phyloP scores from a whole-genome alignment of 2,797 vertebrate species.

The Hirundo rustica region DNA sequence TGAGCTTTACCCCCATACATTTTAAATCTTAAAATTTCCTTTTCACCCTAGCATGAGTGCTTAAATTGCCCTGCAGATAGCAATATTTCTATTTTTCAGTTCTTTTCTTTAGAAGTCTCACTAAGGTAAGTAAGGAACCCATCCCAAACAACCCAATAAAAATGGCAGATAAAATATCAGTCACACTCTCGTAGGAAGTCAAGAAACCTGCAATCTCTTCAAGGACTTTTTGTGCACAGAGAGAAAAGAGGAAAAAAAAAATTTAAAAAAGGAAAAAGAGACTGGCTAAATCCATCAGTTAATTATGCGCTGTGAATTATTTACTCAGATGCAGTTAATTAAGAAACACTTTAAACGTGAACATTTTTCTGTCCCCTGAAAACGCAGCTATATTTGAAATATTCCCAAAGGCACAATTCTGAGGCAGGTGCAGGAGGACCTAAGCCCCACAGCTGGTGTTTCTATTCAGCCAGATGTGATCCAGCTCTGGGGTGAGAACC shows the following conservation, averaged over 20 bases:
- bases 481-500: neutral
- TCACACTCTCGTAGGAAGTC: conserved; percentile 4
- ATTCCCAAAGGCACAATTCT: neutral
- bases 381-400: neutral
- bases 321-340: conserved; percentile 57
- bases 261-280: neutral
- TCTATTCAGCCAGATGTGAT: neutral
- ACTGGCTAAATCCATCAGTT: neutral
- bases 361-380: neutral
- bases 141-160: conserved; percentile 39
- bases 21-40: neutral
- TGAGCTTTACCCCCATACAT: neutral
- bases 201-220: conserved; percentile 46
- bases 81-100: neutral
- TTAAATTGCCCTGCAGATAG: conserved; percentile 26
- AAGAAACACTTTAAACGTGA: neutral
- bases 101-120: conserved; percentile 10
- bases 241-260: neutral
- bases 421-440: neutral
- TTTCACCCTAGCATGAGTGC: neutral
- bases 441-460: neutral
- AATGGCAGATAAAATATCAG: conserved; percentile 40
- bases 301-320: conserved; percentile 62
- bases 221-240: neutral
- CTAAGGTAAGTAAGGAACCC: neutral